Conservation (phyloP, 1,140 invertebrate species). For the Agrypnia vestita region DNA sequence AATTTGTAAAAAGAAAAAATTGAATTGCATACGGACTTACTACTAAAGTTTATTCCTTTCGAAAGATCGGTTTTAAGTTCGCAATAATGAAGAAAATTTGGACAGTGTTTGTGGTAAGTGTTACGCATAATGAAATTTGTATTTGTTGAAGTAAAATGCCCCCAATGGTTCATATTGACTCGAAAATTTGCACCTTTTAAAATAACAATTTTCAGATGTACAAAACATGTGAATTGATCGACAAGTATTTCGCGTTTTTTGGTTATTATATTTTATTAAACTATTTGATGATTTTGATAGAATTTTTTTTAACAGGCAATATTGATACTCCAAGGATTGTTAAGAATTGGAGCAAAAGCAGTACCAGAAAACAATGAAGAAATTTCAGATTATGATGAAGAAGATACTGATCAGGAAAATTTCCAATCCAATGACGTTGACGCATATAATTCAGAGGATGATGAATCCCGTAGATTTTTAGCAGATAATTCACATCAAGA, state of each 20-base stretch:
- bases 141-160: background rate
- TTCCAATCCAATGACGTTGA: no score
- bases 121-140: background rate
- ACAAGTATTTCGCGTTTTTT: background rate
- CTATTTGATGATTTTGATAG: background rate
- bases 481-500: no score
- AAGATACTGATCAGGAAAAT: no score
- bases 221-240: background rate
- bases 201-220: background rate
- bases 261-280: background rate
- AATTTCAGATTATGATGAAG: no score
- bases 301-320: constrained; percentile 1
- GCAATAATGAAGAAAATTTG: constrained; percentile 8
- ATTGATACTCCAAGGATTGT: constrained; percentile 4
- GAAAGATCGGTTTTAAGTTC: background rate
- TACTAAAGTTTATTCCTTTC: no score
- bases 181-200: constrained; percentile 5
- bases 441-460: no score
- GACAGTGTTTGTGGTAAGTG: constrained; percentile 18
- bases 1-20: no score
- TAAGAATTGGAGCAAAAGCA: background rate
- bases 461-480: no score
- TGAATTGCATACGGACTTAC: no score
- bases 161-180: constrained; percentile 10
- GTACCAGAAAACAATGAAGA: no score